phyloP scores from a whole-genome alignment of 2,113 vertebrate genomes.

The Podarcis muralis region DNA sequence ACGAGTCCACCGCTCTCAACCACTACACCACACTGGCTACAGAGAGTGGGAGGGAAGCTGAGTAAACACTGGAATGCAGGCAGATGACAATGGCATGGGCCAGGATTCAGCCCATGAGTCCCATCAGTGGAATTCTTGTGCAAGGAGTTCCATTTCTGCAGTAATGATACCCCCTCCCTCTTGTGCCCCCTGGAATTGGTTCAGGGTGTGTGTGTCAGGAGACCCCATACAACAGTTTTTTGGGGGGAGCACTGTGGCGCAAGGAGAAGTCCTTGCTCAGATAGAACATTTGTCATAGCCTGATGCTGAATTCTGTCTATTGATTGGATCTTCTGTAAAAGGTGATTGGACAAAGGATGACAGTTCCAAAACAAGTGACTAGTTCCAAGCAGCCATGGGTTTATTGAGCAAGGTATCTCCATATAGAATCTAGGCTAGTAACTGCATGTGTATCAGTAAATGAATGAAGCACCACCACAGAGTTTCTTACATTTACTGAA shows the following conservation, averaged over 20 bases:
- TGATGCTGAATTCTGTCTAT: no score
- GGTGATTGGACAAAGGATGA: background rate
- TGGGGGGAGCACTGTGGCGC: no score
- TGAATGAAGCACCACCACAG: background rate
- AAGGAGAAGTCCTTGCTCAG: no score
- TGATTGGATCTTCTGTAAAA: background rate
- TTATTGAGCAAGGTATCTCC: background rate
- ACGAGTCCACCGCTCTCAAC: no score
- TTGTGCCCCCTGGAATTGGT: no score
- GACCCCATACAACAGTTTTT: no score
- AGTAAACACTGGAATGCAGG: background rate
- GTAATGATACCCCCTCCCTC: background rate
- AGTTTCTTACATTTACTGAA: background rate
- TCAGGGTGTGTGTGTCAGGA: no score
- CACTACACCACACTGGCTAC: no score
- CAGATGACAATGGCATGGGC: background rate
- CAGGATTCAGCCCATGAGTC: no score
- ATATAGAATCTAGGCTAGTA: background rate
- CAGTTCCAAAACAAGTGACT: background rate
- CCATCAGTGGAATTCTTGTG: no score
- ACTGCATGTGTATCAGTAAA: background rate
- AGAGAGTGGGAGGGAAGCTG: background rate
- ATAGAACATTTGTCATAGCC: no score
- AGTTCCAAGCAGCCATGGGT: background rate
- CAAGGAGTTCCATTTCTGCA: background rate